Conservation (phyloP, 2,888 invertebrate genomes). For the Sinelater perroti region DNA sequence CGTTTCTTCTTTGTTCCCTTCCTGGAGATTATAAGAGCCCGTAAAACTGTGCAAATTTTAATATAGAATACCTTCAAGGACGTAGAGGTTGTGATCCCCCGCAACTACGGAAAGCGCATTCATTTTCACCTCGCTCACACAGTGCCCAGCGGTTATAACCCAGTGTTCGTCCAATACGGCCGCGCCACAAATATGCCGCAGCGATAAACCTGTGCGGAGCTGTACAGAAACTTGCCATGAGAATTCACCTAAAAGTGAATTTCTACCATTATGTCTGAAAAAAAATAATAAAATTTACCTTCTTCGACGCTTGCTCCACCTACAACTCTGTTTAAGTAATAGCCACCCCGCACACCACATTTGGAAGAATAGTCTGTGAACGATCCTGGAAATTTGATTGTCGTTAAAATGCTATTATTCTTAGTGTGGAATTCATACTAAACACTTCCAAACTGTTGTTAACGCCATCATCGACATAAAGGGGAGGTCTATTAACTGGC, state of each 20-base stretch:
- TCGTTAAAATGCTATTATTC: too few relatives aligned
- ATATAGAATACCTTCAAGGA: slow-evolving; percentile 42
- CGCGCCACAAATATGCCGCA: slow-evolving; percentile 48
- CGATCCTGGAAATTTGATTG: neutral
- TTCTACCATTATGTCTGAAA: neutral
- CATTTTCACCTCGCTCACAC: slow-evolving; percentile 39
- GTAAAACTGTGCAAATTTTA: neutral
- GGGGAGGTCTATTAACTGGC: slow-evolving; percentile 2
- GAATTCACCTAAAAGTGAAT: slow-evolving; percentile 51
- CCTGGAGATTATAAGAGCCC: slow-evolving; percentile 29
- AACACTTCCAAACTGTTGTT: slow-evolving; percentile 6
- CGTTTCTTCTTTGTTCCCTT: slow-evolving; percentile 43
- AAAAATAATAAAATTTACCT: slow-evolving; percentile 15
- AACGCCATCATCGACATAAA: slow-evolving; percentile 11
- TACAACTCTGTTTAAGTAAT: slow-evolving; percentile 39
- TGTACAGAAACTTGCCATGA: slow-evolving; percentile 50
- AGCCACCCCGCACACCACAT: slow-evolving; percentile 40
- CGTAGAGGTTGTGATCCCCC: slow-evolving; percentile 45
- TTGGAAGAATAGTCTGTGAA: slow-evolving; percentile 10
- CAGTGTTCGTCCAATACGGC: slow-evolving; percentile 44
- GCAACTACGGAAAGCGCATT: slow-evolving; percentile 42
- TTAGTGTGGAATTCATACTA: neutral
- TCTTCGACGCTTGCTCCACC: slow-evolving; percentile 27
- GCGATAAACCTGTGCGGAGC: slow-evolving; percentile 31
- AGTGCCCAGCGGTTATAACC: slow-evolving; percentile 51